phyloP scores from a whole-genome alignment of 2,113 vertebrate genomes.

The Agapornis roseicollis region DNA sequence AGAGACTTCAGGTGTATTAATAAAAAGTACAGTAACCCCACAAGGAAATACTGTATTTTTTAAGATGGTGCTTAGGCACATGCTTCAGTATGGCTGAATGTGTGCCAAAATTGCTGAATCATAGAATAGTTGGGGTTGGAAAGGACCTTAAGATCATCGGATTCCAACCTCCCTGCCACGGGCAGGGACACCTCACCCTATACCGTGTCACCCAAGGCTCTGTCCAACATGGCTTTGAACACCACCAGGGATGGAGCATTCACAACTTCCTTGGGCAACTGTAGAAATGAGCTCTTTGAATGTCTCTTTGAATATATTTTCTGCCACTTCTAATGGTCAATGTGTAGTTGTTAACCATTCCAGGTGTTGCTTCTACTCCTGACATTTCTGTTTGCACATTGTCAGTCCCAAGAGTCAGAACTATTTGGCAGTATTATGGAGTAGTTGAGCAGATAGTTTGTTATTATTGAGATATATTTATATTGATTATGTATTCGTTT shows the following conservation, averaged over 20 bases:
- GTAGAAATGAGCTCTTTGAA: background rate
- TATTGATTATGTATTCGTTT: background rate
- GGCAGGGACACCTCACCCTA: no score
- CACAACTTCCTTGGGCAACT: background rate
- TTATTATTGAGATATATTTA: background rate
- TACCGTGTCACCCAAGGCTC: no score
- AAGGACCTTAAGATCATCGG: no score
- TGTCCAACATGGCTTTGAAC: no score
- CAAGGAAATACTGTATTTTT: background rate
- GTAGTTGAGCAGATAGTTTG: background rate
- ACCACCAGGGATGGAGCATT: no score
- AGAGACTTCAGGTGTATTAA: background rate
- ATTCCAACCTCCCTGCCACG: no score
- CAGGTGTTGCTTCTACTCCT: background rate
- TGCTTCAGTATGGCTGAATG: background rate
- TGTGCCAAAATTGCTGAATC: background rate
- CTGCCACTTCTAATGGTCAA: background rate
- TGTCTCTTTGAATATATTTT: background rate
- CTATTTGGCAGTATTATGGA: background rate
- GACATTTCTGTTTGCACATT: background rate
- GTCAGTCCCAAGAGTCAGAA: background rate
- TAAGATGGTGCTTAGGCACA: background rate
- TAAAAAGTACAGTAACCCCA: background rate
- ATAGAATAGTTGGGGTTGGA: no score
- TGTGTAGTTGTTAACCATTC: background rate